These are phyloP conservation scores for Diprion similis DNA, from an alignment of 1,140 invertebrate species.

Conservation along the genomic window DNA sequence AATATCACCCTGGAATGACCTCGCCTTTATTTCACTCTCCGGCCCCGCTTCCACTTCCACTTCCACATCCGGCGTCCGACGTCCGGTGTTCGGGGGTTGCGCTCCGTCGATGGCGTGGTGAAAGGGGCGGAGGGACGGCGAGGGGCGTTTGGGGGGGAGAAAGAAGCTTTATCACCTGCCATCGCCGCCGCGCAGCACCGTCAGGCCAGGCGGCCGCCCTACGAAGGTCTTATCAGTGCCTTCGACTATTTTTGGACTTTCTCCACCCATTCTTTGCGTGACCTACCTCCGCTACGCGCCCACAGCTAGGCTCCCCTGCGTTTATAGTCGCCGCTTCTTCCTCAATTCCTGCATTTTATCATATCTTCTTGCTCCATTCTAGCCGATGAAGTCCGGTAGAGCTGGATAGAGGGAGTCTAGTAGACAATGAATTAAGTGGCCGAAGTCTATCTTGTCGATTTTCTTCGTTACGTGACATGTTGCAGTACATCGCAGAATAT, in stretches of 20 bases:
- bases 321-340: slow-evolving; percentile 18
- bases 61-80: not conserved
- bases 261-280: slow-evolving; percentile 61
- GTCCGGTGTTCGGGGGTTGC: not conserved
- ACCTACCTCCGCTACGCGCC: slow-evolving; percentile 38
- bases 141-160: not conserved
- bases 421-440: too few species aligned
- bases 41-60: not conserved
- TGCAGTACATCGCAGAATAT: too few species aligned
- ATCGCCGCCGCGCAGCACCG: slow-evolving; percentile 41
- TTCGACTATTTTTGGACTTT: slow-evolving; percentile 60
- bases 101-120: not conserved
- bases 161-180: slow-evolving; percentile 53
- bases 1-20: slow-evolving; percentile 27
- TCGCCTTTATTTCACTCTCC: slow-evolving; percentile 40
- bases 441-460: too few species aligned
- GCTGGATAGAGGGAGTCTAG: too few species aligned
- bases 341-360: not conserved
- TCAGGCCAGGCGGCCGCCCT: not conserved
- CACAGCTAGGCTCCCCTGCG: slow-evolving; percentile 22
- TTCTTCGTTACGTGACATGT: too few species aligned
- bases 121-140: not conserved
- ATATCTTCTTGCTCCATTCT: not conserved
- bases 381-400: too few species aligned
- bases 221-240: slow-evolving; percentile 57